These are phyloP conservation scores for Heteractis magnifica DNA, from an alignment of 92 coral and sea anemone genomes.

Conservation along the genomic window DNA sequence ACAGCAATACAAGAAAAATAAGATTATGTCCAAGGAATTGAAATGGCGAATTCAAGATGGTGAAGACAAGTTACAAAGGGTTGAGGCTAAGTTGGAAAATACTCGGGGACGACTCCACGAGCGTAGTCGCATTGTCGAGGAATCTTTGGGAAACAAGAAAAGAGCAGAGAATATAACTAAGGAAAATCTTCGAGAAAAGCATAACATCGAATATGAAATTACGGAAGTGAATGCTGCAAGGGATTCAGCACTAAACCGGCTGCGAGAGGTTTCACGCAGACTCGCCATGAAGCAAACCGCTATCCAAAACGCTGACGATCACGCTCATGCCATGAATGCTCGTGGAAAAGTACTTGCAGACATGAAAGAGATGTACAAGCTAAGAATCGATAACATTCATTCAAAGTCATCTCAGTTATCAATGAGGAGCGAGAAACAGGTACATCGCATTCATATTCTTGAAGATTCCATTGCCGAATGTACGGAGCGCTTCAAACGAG, in stretches of 20 bases:
- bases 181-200: slow-evolving; percentile 51
- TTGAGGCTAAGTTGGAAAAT: slow-evolving; percentile 54
- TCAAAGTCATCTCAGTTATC: slow-evolving; percentile 29
- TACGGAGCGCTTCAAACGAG: slow-evolving; percentile 54
- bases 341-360: slow-evolving; percentile 63
- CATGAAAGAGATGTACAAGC: slow-evolving; percentile 64
- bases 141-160: slow-evolving; percentile 52
- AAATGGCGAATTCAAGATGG: slow-evolving; percentile 60
- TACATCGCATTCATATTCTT: slow-evolving; percentile 44
- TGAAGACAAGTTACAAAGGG: slow-evolving; percentile 65
- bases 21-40: slow-evolving; percentile 48
- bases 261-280: slow-evolving; percentile 46
- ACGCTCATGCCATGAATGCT: slow-evolving; percentile 42
- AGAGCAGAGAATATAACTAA: slow-evolving; percentile 52
- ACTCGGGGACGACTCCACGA: slow-evolving; percentile 48
- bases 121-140: slow-evolving; percentile 48
- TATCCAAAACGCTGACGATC: slow-evolving; percentile 65
- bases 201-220: slow-evolving; percentile 60
- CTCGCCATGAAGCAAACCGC: slow-evolving; percentile 45
- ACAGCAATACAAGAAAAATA: slow-evolving; percentile 66
- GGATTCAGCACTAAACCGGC: slow-evolving; percentile 57
- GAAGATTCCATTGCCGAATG: slow-evolving; percentile 57
- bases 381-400: slow-evolving; percentile 50
- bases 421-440: slow-evolving; percentile 41
- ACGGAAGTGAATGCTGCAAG: slow-evolving; percentile 63